phyloP scores from a whole-genome alignment of 1,140 invertebrate genomes.

The Patella vulgata region DNA sequence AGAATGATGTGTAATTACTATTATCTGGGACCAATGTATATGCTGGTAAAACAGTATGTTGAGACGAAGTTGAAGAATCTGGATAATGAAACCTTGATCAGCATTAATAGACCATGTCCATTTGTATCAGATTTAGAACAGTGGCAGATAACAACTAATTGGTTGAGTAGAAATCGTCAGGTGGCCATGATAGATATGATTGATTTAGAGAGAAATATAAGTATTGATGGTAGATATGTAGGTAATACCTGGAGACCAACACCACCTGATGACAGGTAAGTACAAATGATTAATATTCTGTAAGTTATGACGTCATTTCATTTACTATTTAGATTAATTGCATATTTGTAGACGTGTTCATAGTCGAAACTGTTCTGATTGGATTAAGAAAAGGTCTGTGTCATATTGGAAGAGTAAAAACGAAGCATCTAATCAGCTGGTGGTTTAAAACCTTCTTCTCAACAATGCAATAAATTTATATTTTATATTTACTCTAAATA shows the following conservation, averaged over 20 bases:
- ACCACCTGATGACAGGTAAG: slow-evolving; percentile 53
- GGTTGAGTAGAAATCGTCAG: slow-evolving; percentile 48
- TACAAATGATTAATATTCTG: not conserved
- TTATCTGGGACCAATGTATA: slow-evolving; percentile 46
- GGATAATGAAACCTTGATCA: slow-evolving; percentile 40
- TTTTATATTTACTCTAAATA: too few species aligned
- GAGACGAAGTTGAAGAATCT: slow-evolving; percentile 39
- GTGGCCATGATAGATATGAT: slow-evolving; percentile 38
- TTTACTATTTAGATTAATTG: not conserved
- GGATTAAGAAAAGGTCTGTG: too few species aligned
- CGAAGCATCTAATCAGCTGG: too few species aligned
- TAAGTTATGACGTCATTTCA: not conserved
- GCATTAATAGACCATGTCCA: slow-evolving; percentile 52
- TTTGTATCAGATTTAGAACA: slow-evolving; percentile 35
- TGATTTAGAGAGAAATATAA: slow-evolving; percentile 27
- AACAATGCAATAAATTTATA: too few species aligned
- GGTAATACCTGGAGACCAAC: slow-evolving; percentile 49
- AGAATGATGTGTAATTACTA: slow-evolving; percentile 46
- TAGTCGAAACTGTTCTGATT: too few species aligned
- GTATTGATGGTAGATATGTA: slow-evolving; percentile 19
- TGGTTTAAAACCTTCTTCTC: too few species aligned
- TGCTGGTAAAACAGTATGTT: slow-evolving; percentile 46
- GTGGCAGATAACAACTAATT: slow-evolving; percentile 46
- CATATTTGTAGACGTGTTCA: too few species aligned
- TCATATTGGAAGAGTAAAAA: too few species aligned